A percentile compares a stretch with the other conserved stretches of the same genome.
phyloP scores from a whole-genome alignment of 2,113 vertebrate genomes.

The Microcebus ravelobensis region DNA sequence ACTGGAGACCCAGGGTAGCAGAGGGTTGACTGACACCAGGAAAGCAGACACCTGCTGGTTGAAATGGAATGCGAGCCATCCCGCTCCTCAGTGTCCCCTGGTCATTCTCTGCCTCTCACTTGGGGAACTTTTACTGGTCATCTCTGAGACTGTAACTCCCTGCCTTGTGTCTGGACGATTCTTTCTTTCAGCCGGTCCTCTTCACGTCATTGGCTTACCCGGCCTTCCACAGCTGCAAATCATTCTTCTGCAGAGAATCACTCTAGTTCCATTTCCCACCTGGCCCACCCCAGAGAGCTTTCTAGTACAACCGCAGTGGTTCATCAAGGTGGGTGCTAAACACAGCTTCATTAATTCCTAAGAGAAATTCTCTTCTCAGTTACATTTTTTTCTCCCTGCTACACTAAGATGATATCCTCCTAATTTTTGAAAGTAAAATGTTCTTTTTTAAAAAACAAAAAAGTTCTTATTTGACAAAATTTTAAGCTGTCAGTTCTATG shows the following conservation, averaged over 20 bases:
- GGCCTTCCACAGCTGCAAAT: not conserved
- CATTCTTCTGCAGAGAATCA: not conserved
- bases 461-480: not conserved
- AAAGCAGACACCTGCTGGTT: not conserved
- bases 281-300: not conserved
- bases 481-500: constrained; percentile 25
- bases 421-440: constrained; percentile 30
- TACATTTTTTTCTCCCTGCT: not conserved
- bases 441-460: not conserved
- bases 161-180: not conserved
- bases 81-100: not conserved
- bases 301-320: not conserved
- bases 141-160: not conserved
- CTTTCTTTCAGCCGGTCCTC: not conserved
- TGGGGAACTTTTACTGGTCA: not conserved
- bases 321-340: constrained; percentile 21
- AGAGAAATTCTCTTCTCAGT: constrained; percentile 1
- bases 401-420: not conserved
- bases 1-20: not conserved
- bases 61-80: not conserved
- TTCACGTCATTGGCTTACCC: not conserved
- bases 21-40: not conserved
- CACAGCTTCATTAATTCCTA: constrained; percentile 33
- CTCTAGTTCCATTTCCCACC: not conserved
- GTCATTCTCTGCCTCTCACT: not conserved